phyloP scores from a whole-genome alignment of 2,797 vertebrate species.

The Brachymystax lenok region DNA sequence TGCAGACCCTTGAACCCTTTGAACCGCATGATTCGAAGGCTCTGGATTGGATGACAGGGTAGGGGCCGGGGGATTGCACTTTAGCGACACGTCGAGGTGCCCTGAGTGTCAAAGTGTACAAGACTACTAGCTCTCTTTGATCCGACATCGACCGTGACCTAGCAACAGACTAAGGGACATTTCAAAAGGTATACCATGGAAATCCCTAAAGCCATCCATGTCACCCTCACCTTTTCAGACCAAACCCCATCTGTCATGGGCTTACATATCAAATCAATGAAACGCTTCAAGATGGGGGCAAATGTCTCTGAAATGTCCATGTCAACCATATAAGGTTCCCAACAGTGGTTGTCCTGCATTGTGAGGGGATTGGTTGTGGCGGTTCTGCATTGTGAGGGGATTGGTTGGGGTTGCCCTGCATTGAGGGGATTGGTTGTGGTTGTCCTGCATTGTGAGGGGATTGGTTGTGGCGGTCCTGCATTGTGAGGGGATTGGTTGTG shows the following conservation, averaged over 20 bases:
- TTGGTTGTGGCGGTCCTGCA: too few relatives aligned
- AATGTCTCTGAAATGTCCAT: background rate
- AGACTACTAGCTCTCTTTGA: background rate
- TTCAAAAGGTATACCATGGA: background rate
- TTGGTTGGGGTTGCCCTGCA: too few relatives aligned
- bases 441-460: too few relatives aligned
- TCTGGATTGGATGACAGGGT: constrained; percentile 24
- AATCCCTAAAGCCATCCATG: background rate
- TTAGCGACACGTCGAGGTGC: background rate
- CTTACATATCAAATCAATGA: background rate
- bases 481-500: too few relatives aligned
- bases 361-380: too few relatives aligned
- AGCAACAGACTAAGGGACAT: background rate
- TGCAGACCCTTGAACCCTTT: constrained; percentile 6
- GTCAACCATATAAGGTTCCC: background rate
- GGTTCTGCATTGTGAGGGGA: too few relatives aligned
- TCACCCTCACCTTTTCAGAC: background rate
- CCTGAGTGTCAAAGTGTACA: background rate
- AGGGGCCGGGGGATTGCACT: background rate
- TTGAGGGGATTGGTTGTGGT: too few relatives aligned
- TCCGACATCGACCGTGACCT: background rate
- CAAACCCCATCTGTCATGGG: background rate
- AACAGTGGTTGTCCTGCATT: too few relatives aligned
- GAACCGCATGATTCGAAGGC: background rate
- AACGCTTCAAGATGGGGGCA: background rate